Conservation (phyloP, 1,140 invertebrate species). For the Sinella curviseta region DNA sequence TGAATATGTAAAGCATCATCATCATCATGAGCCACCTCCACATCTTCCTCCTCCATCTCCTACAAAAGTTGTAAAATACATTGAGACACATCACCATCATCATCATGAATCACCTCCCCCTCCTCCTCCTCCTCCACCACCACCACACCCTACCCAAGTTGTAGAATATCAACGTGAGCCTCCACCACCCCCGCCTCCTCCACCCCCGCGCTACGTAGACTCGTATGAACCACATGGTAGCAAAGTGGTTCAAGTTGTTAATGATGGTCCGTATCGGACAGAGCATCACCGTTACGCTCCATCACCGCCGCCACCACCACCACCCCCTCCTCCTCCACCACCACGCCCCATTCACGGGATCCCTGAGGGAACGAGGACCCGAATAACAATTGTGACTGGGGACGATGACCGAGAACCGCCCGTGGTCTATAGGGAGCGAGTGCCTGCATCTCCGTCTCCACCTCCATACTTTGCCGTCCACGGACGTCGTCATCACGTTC, state of each 20-base stretch:
- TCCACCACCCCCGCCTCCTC: not conserved
- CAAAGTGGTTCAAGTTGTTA: not conserved
- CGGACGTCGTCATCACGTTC: not conserved
- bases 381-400: conserved; percentile 4
- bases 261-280: not conserved
- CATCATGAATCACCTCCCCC: not conserved
- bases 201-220: not conserved
- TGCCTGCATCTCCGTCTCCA: not conserved
- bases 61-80: not conserved
- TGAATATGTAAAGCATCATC: too few species aligned
- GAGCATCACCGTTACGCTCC: not conserved
- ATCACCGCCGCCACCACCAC: not conserved
- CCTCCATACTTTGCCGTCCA: conserved; percentile 10
- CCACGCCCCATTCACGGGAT: too few species aligned
- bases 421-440: not conserved
- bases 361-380: not conserved
- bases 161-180: not conserved
- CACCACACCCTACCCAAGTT: not conserved
- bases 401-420: not conserved
- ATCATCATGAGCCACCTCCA: not conserved
- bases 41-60: not conserved
- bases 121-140: not conserved
- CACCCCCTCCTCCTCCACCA: not conserved
- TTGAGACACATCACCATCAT: not conserved
- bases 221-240: not conserved